Base-by-base conservation (phyloP, 2,113 vertebrate genomes). In the Acanthochromis polyacanthus region DNA sequence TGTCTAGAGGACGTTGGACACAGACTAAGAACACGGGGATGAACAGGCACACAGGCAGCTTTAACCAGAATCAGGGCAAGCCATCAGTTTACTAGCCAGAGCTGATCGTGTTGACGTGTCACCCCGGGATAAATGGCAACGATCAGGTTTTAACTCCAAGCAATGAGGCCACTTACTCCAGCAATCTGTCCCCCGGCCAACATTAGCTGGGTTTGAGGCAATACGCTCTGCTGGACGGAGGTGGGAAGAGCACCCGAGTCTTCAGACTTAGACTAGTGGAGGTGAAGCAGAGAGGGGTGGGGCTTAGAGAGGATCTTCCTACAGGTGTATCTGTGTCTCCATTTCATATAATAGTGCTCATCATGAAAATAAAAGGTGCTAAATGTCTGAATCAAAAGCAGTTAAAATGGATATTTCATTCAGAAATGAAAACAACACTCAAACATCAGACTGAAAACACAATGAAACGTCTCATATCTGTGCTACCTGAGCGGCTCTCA, bases 131-230 rank as follows among this genome's bases (percentile, higher is more conserved):
- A 59, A 65, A 72, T 60, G 73, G 74, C 63, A 70, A 78, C 3
- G 22, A 68, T 51, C 32, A 43, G 9, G 45, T 70, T 75, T 71
- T 52, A 72, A 88, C 69, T 72, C 52, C 80, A 74, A 62, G 61
- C 71, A 87, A 62, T 15, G 65, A 86, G 76, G 86, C 72, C 88
- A 96, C 97, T 97, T 96, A 99, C 96, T 96, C 98, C 97, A 73
- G 97, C 96, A 95, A 98, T 97, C 94, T 98, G 97, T 94, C 97
- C 97, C 93, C 97, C 96, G 67, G 97, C 96, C 95, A 99, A 95
- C 97, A 98, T 98, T 74, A 99, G 96, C 95, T 97, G 97, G 73
- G 97, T 96, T 94, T 97, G 97, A 92, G 97, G 96, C 92, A 97
- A 95, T 89, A 95, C 94, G 48, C 95, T 95, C 95, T 98, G 96